Conservation (phyloP, 2,888 invertebrate genomes). For the Scaptomyza flava region DNA sequence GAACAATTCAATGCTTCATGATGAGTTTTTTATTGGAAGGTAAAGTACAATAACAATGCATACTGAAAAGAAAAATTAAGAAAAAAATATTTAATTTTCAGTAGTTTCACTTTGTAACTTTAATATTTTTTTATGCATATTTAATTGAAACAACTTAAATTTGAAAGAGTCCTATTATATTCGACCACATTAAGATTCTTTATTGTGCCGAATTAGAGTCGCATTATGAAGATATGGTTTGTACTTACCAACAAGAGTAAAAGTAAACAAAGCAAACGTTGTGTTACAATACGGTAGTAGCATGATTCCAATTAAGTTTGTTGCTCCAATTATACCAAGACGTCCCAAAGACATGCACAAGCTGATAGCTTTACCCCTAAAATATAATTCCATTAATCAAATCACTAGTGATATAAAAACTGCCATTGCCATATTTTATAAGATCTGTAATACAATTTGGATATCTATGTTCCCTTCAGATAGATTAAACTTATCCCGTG, state of each 20-base stretch:
- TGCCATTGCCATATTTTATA: neutral
- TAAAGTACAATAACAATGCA: conserved; percentile 66
- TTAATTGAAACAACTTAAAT: no score
- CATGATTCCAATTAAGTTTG: conserved; percentile 76
- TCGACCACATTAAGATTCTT: no score
- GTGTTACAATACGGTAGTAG: conserved; percentile 70
- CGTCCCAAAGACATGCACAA: conserved; percentile 75
- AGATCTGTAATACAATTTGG: neutral
- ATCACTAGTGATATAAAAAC: neutral
- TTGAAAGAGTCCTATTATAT: no score
- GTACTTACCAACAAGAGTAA: conserved; percentile 65
- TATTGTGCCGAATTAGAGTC: no score
- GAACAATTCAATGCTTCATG: conserved; percentile 10
- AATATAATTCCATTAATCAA: conserved; percentile 5
- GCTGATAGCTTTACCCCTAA: conserved; percentile 79
- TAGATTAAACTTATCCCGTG: no score
- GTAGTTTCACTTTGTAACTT: no score
- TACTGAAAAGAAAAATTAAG: conserved; percentile 51
- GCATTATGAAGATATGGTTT: neutral
- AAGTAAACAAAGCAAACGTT: conserved; percentile 72
- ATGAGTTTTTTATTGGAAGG: conserved; percentile 71
- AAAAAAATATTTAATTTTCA: neutral
- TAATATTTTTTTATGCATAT: neutral
- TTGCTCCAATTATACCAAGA: conserved; percentile 74
- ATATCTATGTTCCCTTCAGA: no score